Percentiles rank a stretch among this genome's conserved stretches.
These are phyloP conservation scores for Echiichthys vipera DNA, from an alignment of 2,797 vertebrate species.

Conservation along the genomic window DNA sequence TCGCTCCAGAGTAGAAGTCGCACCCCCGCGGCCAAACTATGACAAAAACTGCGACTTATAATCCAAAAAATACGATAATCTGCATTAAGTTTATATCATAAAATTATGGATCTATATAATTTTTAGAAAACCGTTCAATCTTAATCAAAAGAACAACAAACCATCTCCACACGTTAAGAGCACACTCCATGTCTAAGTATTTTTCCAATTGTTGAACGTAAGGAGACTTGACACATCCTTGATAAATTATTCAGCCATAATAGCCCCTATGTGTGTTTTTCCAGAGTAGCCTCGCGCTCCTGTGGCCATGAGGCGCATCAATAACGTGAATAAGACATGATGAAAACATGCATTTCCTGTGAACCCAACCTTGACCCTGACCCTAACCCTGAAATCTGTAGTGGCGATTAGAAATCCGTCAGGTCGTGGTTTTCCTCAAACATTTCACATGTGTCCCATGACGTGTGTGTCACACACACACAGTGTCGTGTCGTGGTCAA, in stretches of 20 bases:
- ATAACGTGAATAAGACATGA: constrained; percentile 74
- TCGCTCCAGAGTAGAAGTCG: too few species aligned
- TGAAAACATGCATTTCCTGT: constrained; percentile 62
- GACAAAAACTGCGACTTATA: too few species aligned
- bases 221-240: constrained; percentile 61
- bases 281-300: constrained; percentile 39
- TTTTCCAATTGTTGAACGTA: constrained; percentile 58
- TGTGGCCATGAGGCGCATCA: constrained; percentile 62
- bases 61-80: too few species aligned
- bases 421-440: constrained; percentile 18
- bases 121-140: neutral
- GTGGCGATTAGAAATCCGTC: constrained; percentile 12
- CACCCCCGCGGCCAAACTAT: too few species aligned
- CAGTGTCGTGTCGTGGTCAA: constrained; percentile 39
- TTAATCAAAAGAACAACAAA: neutral
- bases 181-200: constrained; percentile 27
- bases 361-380: constrained; percentile 71
- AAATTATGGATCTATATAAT: neutral
- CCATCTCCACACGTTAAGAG: neutral
- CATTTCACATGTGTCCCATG: constrained; percentile 23
- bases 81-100: neutral
- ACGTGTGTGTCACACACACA: constrained; percentile 19
- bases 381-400: constrained; percentile 18
- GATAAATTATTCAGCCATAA: constrained; percentile 73
- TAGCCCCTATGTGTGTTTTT: constrained; percentile 43